A percentile compares a stretch with the other conserved stretches of the same genome.
phyloP scores from a whole-genome alignment of 2,888 invertebrate genomes.

The Pseudanteris insignis region DNA sequence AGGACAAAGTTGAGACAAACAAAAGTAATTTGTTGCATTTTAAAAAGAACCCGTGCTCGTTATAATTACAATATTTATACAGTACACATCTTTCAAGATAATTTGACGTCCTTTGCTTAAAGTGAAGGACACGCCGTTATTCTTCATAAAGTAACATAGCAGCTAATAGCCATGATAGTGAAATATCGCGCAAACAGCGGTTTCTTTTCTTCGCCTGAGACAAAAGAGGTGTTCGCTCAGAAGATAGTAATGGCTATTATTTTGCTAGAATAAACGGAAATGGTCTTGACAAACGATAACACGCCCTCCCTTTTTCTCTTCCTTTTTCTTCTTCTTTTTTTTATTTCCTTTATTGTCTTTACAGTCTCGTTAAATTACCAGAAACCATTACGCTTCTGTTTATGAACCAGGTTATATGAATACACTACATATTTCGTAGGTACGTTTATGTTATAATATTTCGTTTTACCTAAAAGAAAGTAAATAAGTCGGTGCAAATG shows the following conservation, averaged over 20 bases:
- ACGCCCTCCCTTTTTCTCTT: slow-evolving; percentile 38
- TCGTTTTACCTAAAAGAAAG: slow-evolving; percentile 3
- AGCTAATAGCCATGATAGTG: slow-evolving; percentile 61
- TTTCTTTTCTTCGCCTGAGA: slow-evolving; percentile 43
- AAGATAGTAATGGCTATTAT: slow-evolving; percentile 47
- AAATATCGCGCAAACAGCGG: slow-evolving; percentile 55
- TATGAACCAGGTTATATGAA: slow-evolving; percentile 40
- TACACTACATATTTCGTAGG: slow-evolving; percentile 23
- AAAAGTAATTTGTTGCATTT: no score
- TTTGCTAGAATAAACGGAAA: slow-evolving; percentile 46
- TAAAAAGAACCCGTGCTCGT: no score
- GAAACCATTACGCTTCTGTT: slow-evolving; percentile 40
- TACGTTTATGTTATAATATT: slow-evolving; percentile 24
- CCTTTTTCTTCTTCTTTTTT: no score
- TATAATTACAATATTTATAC: no score
- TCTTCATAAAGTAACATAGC: slow-evolving; percentile 58
- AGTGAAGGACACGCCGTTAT: slow-evolving; percentile 55
- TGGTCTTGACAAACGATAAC: slow-evolving; percentile 50
- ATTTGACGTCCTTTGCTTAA: slow-evolving; percentile 45
- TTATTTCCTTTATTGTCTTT: slow-evolving; percentile 38
- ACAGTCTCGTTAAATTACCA: slow-evolving; percentile 42
- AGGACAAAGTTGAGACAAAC: no score
- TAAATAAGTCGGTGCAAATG: slow-evolving; percentile 7
- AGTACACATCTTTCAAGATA: slow-evolving; percentile 23
- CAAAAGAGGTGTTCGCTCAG: slow-evolving; percentile 44